Base-by-base conservation (phyloP, 2,888 invertebrate species). In the Acholoe squamosa region DNA sequence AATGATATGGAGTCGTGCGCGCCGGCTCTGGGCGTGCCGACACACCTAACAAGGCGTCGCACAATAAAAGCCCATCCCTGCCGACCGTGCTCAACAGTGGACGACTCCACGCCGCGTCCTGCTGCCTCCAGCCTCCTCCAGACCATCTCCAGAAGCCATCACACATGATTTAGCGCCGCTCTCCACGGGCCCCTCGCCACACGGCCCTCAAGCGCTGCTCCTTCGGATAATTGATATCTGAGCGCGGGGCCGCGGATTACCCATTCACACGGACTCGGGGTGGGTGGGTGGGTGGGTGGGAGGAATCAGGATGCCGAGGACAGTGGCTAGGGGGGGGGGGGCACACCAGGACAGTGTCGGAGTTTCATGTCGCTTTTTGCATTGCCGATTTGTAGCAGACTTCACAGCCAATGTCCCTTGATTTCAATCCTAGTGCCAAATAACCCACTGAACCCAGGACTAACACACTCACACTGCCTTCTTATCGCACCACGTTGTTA, bases 121-220 rank as follows among this genome's bases (percentile, higher is more conserved):
- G 86, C 56, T 28, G 52, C 86, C 54, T n/a, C 54, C 86, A 12
- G 25, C 31, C 77, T 77, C 34, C 77, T 77, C 77, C 77, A 77
- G 77, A 12, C 86, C 86, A 51, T 86, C 86, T 52, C 52, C 86
- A 14, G 14, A 7, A 52, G 54, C 86, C n/a, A 54, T 52, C 86
- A 86, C 54, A 86, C 54, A 86, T 86, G 86, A 86, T 86, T 52
- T 86, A 86, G 54, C 52, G 86, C 86, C 52, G 86, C 86, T 54
- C 86, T 86, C 86, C 86, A 54, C 86, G 54, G 52, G 86, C 54
- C 86, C 80, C 76, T 76, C 61, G 22, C 77, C 33, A 77, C 33
- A 3, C 77, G 77, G 33, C 43, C n/a, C 86, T 54, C 43, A 10
- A 43, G 25, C 86, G 14, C 86, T 22, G 31, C 86, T 22, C 56